A percentile compares a stretch with the other conserved stretches of the same genome.
These are phyloP conservation scores for Crocuta crocuta DNA, from an alignment of 2,113 vertebrate genomes.

Conservation along the genomic window DNA sequence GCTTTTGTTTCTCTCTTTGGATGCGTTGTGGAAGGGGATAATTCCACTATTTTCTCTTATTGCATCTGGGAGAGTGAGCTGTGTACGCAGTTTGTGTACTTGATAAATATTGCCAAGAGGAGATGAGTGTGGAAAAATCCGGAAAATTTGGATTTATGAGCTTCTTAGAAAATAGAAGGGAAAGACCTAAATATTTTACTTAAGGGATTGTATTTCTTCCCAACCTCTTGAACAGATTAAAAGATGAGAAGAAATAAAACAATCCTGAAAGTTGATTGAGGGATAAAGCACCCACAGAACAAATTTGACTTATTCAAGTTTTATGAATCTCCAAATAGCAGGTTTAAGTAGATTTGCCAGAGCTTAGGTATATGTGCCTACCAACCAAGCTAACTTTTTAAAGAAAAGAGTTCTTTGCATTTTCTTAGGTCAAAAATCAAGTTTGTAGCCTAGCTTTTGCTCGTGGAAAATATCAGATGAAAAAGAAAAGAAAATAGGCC, in stretches of 20 bases:
- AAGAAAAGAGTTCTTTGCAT: constrained; percentile 56
- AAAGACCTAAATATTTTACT: constrained; percentile 30
- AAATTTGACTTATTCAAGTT: constrained; percentile 82
- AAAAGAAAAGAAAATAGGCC: constrained; percentile 28
- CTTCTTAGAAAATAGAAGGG: constrained; percentile 32
- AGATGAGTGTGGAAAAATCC: background rate
- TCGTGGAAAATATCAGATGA: constrained; percentile 59
- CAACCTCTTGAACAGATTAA: constrained; percentile 64
- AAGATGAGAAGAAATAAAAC: constrained; percentile 72
- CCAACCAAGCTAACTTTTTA: constrained; percentile 73
- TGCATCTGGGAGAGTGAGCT: background rate
- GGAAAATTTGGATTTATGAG: constrained; percentile 48
- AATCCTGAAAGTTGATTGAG: constrained; percentile 76
- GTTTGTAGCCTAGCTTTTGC: constrained; percentile 50
- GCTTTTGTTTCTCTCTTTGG: background rate
- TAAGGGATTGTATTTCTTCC: constrained; percentile 43
- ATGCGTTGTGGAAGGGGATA: background rate
- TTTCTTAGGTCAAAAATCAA: constrained; percentile 56
- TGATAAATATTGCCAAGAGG: background rate
- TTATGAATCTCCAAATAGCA: constrained; percentile 78
- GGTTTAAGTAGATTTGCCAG: constrained; percentile 77
- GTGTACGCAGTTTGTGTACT: background rate
- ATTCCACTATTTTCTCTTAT: constrained; percentile 26
- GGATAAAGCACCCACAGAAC: constrained; percentile 79
- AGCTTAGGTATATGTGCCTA: constrained; percentile 74